Evolutionary conservation across 1,140 invertebrate genomes (phyloP), one percentile per base, ranked within the genome.

Genomic region (Apis dorsata): DNA sequence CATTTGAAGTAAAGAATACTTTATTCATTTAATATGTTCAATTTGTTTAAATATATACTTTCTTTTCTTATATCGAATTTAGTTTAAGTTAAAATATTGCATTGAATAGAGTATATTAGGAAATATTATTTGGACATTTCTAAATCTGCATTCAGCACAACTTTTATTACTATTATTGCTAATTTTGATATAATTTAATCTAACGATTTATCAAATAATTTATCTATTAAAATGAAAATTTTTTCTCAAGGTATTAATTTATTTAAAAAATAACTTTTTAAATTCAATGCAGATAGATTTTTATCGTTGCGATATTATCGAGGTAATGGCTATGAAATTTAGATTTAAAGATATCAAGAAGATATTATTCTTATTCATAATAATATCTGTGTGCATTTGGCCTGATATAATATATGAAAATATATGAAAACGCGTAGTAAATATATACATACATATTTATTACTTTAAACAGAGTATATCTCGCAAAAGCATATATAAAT

Each of bases 401-500:
- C 4, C 34, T 7, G 34, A 44, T 7, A 7, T 44, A 44, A 44
- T 44, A 44, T 44, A 44, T 44, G 34, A 44, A 44, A 44, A 44
- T 44, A 44, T 4, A 19, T 11, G 12, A 17, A 24, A 63, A 62
- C 60, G 69, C 69, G 57, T 66, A 60, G n/a, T 10, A 86, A 81
- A 83, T 79, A 55, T 28, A 49, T 21, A 28, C 34, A 62, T 57
- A 68, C 69, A 72, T 80, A 49, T 86, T 90, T 87, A 85, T 85
- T 83, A 28, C 55, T n/a, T 49, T 21, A 72, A 68, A 59, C n/a
- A 63, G 21, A 11, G 13, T 60, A 10, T 12, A 79, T 71, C 59
- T 55, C 55, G 53, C 21, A 57, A 49, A 44, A 89, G 80, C 77
- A 88, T 90, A 90, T 90, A 83, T 89, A 84, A 44, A 90, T 86